Conservation (phyloP, 1,140 invertebrate genomes). For the Eurytemora carolleeae region DNA sequence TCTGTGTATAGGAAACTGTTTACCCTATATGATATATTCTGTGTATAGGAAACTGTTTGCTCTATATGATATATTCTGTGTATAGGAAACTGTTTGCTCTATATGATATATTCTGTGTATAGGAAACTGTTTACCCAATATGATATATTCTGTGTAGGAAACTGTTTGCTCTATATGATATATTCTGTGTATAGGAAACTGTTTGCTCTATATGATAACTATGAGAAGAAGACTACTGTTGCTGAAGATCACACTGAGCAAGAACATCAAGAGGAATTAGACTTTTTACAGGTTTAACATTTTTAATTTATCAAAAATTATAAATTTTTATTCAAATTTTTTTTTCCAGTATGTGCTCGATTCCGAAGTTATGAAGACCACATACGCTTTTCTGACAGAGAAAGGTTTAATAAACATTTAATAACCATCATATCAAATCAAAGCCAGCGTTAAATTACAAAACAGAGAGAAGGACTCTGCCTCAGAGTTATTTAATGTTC, state of each 20-base stretch:
- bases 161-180: too few species aligned
- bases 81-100: too few species aligned
- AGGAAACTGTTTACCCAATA: too few species aligned
- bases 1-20: too few species aligned
- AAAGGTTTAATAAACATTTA: not conserved
- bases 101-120: too few species aligned
- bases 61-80: too few species aligned
- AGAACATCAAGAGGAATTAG: not conserved
- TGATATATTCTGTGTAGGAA: too few species aligned
- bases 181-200: too few species aligned
- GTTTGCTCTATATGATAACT: not conserved
- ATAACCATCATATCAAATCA: not conserved
- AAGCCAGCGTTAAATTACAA: not conserved
- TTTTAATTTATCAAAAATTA: not conserved
- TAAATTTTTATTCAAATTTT: not conserved
- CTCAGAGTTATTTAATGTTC: not conserved
- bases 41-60: too few species aligned
- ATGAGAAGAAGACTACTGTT: not conserved
- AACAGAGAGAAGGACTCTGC: not conserved
- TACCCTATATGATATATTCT: too few species aligned
- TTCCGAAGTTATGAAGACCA: not conserved
- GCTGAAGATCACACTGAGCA: not conserved
- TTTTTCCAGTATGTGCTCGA: not conserved
- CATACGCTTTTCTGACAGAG: not conserved
- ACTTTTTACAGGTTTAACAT: not conserved